These are phyloP conservation scores for Chaetodon auriga DNA, from an alignment of 2,113 vertebrate genomes.

Conservation along the genomic window DNA sequence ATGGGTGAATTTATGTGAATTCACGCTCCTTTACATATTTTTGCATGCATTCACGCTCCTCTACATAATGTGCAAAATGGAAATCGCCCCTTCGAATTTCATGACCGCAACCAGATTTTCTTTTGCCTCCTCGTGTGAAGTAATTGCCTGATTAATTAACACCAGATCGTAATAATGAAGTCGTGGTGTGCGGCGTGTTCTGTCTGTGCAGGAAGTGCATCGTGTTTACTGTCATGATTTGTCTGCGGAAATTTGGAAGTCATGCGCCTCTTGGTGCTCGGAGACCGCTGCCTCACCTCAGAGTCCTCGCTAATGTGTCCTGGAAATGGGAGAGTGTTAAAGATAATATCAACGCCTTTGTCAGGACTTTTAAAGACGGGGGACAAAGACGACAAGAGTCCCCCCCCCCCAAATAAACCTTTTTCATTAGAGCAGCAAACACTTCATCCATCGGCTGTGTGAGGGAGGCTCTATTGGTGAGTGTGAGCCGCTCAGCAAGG, in stretches of 20 bases:
- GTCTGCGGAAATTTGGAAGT: constrained; percentile 34
- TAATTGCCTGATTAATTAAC: constrained; percentile 40
- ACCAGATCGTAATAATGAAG: background rate
- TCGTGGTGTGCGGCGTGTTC: background rate
- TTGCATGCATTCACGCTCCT: constrained; percentile 34
- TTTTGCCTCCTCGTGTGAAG: constrained; percentile 5
- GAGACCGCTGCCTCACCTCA: constrained; percentile 43
- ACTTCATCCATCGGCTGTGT: constrained; percentile 75
- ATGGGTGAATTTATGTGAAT: constrained; percentile 53
- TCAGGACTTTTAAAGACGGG: constrained; percentile 76
- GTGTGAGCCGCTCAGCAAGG: constrained; percentile 59
- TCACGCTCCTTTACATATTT: constrained; percentile 41
- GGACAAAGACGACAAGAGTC: constrained; percentile 77
- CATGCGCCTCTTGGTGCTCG: constrained; percentile 10
- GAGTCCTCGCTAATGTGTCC: constrained; percentile 68
- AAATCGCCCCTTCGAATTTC: constrained; percentile 35
- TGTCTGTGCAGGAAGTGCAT: constrained; percentile 52
- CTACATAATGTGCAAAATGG: background rate
- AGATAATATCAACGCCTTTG: constrained; percentile 81
- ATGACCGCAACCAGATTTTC: constrained; percentile 11
- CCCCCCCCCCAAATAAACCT: constrained; percentile 79
- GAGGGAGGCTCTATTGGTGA: constrained; percentile 40
- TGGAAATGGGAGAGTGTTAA: constrained; percentile 82
- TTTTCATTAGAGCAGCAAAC: constrained; percentile 87
- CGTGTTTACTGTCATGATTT: constrained; percentile 38